Evolutionary conservation across 2,888 invertebrate genomes (phyloP), one percentile per base, ranked within the genome.

Genomic region (Diploptera punctata): DNA sequence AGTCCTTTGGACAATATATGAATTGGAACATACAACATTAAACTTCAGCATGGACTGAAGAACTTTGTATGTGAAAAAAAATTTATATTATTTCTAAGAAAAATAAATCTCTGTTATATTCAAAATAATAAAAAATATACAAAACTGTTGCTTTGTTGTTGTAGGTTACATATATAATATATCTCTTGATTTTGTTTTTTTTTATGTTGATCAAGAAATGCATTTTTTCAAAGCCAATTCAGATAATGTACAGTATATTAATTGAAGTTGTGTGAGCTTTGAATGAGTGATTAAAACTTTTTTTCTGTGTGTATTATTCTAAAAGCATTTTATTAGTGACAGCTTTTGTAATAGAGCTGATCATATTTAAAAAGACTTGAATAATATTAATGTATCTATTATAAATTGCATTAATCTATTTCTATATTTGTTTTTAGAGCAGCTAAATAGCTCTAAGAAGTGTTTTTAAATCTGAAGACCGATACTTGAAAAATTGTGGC

Each of bases 111-210:
- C 57, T 57, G 57, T 57, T 57, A 57, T 57, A 57, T 24, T 16
- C 2, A 57, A 29, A 16, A 1, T 24, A 52, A 52, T n/a, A 57
- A 57, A 29, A 16, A 57, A 57, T 57, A 24, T 57, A 57, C 31
- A 57, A 7, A 31, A 57, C n/a, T 57, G 57, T 57, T 57, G 57
- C 57, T 57, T 57, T 57, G 57, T 57, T 57, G 16, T 29, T 29
- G 57, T 57, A 31, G 31, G n/a, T 24, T 52, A 52, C n/a, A 57
- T 29, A 29, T 29, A 57, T 57, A 26, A 13, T 29, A 19, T n/a
- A 5, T 26, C 3, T 33, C n/a, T n/a, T 31, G 13, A 29, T 16
- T 57, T 26, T 1, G 3, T 57, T 13, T n/a, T 31, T 24, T 57
- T 57, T 57, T 57, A 29, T 10, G n/a, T 57, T 57, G 57, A n/a